A percentile compares a stretch with the other conserved stretches of the same genome.
These are phyloP conservation scores for Ariolimax columbianus DNA, from an alignment of 2,888 invertebrate species.

Conservation along the genomic window DNA sequence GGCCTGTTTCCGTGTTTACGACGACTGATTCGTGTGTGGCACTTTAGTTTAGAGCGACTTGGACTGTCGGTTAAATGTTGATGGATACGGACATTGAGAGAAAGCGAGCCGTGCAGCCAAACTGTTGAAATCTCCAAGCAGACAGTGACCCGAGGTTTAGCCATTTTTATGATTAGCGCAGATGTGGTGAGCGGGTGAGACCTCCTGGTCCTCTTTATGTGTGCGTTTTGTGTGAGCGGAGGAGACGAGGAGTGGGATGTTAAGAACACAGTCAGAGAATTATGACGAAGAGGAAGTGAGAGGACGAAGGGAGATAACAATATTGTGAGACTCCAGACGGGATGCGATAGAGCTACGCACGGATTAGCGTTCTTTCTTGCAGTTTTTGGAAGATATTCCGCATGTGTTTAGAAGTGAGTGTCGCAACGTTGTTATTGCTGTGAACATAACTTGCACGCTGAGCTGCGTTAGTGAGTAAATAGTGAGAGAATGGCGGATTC, in stretches of 20 bases:
- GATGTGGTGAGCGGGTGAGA: constrained; percentile 29
- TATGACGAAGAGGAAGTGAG: constrained; percentile 17
- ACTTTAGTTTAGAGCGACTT: constrained; percentile 1
- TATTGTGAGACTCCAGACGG: background rate
- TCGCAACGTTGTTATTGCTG: background rate
- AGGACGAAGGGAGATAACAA: background rate
- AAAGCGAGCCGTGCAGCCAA: background rate
- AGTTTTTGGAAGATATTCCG: background rate
- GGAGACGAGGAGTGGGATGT: background rate
- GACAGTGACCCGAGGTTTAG: constrained; percentile 26
- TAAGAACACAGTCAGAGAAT: constrained; percentile 9
- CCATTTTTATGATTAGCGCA: constrained; percentile 37
- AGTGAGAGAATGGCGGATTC: background rate
- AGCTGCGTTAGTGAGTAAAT: background rate
- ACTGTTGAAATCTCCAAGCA: constrained; percentile 18
- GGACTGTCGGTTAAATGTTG: background rate
- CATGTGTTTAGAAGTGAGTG: constrained; percentile 1
- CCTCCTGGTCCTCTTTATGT: constrained; percentile 2
- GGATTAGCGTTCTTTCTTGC: constrained; percentile 5
- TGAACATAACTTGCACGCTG: background rate
- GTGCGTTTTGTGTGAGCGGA: constrained; percentile 32
- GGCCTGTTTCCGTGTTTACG: background rate
- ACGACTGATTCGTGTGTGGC: background rate
- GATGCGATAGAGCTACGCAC: constrained; percentile 12
- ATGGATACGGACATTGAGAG: background rate